Evolutionary conservation across 2,113 vertebrate species (phyloP).

Genomic region (Seriola dumerili): DNA sequence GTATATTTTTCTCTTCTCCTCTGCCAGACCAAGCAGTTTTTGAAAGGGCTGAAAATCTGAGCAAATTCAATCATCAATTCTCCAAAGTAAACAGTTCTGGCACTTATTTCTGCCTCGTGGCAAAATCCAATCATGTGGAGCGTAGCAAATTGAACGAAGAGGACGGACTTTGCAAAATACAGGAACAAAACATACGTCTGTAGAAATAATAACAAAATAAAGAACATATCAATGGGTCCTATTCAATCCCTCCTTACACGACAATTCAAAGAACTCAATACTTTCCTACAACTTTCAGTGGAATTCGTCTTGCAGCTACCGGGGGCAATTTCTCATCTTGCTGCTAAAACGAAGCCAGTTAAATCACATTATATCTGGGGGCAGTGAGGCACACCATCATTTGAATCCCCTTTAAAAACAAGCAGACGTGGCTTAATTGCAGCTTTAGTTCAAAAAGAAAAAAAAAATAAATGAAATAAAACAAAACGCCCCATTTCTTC

Average conservation of each 20-base stretch:
- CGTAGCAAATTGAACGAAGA: background rate
- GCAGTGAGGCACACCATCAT: slow-evolving; percentile 43
- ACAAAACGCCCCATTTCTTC: slow-evolving; percentile 5
- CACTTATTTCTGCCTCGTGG: background rate
- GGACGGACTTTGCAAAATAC: background rate
- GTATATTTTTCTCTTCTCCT: background rate
- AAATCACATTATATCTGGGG: slow-evolving; percentile 45
- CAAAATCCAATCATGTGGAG: background rate
- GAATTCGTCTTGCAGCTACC: background rate
- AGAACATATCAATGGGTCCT: background rate
- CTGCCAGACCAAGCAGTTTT: background rate
- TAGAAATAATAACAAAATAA: too few species aligned
- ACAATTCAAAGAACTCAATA: slow-evolving; percentile 7
- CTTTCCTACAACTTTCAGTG: background rate
- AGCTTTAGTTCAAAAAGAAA: slow-evolving; percentile 45
- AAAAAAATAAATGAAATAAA: background rate
- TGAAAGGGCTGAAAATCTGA: background rate
- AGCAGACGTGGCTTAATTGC: slow-evolving; percentile 57
- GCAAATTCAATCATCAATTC: background rate
- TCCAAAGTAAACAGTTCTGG: background rate
- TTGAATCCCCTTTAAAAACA: slow-evolving; percentile 55
- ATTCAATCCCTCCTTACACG: background rate
- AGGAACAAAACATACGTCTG: background rate
- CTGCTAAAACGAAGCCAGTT: slow-evolving; percentile 35
- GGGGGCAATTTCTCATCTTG: slow-evolving; percentile 17